Conservation (phyloP, 2,888 invertebrate genomes). For the Mimachlamys varia region DNA sequence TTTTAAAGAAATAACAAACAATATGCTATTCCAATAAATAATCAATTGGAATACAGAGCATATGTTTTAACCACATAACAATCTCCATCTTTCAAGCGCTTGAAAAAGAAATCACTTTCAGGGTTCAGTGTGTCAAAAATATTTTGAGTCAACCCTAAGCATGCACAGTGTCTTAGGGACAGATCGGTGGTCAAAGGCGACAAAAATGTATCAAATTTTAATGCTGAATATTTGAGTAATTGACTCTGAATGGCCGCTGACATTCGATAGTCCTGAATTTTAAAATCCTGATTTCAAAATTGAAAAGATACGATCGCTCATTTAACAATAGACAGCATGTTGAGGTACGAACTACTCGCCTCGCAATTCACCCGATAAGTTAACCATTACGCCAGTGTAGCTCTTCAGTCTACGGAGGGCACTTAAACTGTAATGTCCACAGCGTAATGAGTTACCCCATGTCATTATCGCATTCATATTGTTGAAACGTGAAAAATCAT, state of each 20-base stretch:
- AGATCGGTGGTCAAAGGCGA: background rate
- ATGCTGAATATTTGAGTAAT: slow-evolving; percentile 17
- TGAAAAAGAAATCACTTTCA: too few relatives aligned
- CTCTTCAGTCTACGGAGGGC: background rate
- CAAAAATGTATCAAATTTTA: background rate
- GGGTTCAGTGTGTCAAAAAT: too few relatives aligned
- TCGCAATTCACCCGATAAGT: background rate
- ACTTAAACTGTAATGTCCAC: background rate
- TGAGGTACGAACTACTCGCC: background rate
- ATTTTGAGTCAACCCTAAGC: too few relatives aligned
- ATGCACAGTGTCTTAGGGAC: too few relatives aligned
- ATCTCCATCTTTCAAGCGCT: too few relatives aligned
- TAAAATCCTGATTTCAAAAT: slow-evolving; percentile 2
- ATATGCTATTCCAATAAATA: too few relatives aligned
- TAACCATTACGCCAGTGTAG: background rate
- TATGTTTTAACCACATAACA: too few relatives aligned
- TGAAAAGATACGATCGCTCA: background rate
- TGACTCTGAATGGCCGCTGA: background rate
- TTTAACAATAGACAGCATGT: background rate
- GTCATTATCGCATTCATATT: background rate
- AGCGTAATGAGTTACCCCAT: slow-evolving; percentile 11
- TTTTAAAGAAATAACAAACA: too few relatives aligned
- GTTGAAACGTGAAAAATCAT: background rate
- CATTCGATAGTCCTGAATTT: slow-evolving; percentile 10
- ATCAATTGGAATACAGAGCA: too few relatives aligned